Base-by-base conservation (phyloP, 1,140 invertebrate species). In the Tetramorium alpestre region DNA sequence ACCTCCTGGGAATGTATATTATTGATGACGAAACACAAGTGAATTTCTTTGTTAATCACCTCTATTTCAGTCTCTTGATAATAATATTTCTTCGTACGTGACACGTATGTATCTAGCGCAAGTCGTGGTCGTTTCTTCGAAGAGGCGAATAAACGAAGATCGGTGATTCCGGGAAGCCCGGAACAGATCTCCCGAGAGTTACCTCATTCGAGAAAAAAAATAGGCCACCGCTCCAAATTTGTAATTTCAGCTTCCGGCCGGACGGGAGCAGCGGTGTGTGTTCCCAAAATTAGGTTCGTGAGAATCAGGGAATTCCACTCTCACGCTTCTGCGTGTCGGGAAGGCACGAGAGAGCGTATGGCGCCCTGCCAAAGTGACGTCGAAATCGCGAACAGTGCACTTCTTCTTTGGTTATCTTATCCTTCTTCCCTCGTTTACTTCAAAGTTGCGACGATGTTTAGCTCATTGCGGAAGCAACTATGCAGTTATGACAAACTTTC, bases 241-340 rank as follows among this genome's bases (percentile, higher is more conserved):
- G 78, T 89, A 81, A 90, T 58, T 90, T 86, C 69, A n/a, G 87
- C 62, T 89, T 90, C 78, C 85, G 88, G 85, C 65, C 78, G 85
- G 7, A 25, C 72, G 88, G 38, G 16, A 84, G 41, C 80, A 56
- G 44, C 76, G 65, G 54, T 38, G 78, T 47, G 77, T 54, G 77
- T 54, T 81, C 88, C 85, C 76, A 90, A 91, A 91, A 90, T 92
- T 89, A 90, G 87, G 72, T 84, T 91, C 90, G 86, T 90, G 88
- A 90, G 90, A 92, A 92, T 91, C 90, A 88, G 90, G 90, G 90
- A 92, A 92, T 91, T 91, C 91, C 91, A 78, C 91, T 92, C 90
- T 88, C 90, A 92, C 91, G 91, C 73, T 85, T 28, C 54, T 65
- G 47, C 56, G 41, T 69, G 70, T 44, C 72, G 70, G 44, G 47